Base-by-base conservation (phyloP, 2,113 vertebrate genomes). In the Hystrix brachyura region DNA sequence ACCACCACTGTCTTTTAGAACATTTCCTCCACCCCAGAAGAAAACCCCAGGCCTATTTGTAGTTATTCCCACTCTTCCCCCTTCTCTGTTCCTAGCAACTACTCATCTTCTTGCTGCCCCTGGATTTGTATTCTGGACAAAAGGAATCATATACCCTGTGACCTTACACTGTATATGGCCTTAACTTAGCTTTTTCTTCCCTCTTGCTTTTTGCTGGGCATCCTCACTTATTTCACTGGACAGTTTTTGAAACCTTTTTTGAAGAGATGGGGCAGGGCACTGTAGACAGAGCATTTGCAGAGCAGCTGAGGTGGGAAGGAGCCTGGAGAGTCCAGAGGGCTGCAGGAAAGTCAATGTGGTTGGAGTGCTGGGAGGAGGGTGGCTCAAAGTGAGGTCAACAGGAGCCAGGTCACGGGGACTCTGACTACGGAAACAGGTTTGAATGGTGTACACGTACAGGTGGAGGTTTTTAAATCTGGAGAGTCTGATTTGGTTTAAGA, bases 251-350 rank as follows among this genome's bases (percentile, higher is more conserved):
- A 13, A 60, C 55, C 32, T 0, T 7, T 27, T 23, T 1, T 19
- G 67, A 25, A 32, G 57, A 29, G 32, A 9, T 11, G 51, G 27
- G 7, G 23, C 38, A 72, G 10, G 46, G 29, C 0, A 12, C 34
- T 57, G 15, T 55, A 27, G 14, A 1, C 3, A 9, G 1, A n/a
- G 10, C 5, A 4, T 0, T n/a, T 18, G 17, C 21, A 5, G 17
- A 34, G 25, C 19, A 59, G 11, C 91, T 8, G 15, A 55, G 15
- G 34, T 8, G 0, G 9, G 15, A 13, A 25, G 8, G 84, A 74
- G 32, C 7, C 46, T 38, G 27, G 1, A 3, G 34, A 34, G 19
- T 51, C 43, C 57, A 7, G 0, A 25, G 80, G 5, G 29, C 62
- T 14, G 12, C 19, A 7, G 53, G n/a, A 65, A 11, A 19, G 51